Evolutionary conservation across 1,140 invertebrate species (phyloP).

Genomic region (Drosophila kanapiae): DNA sequence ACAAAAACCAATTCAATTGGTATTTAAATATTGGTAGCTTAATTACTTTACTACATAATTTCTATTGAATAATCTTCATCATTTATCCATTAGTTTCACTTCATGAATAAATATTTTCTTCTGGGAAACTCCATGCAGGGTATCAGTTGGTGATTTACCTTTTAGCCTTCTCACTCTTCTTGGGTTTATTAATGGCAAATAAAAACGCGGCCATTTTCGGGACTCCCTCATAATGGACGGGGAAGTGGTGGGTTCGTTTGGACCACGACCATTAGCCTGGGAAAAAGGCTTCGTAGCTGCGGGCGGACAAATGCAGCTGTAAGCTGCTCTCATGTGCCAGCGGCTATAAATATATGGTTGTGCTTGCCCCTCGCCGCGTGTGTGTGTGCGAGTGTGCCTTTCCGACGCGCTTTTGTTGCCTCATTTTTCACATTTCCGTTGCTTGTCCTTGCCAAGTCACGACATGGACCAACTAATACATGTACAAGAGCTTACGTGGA

Average conservation of each 20-base stretch:
- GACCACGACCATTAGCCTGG: slow-evolving; percentile 43
- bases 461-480: slow-evolving; percentile 34
- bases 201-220: slow-evolving; percentile 39
- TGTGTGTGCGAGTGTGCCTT: slow-evolving; percentile 23
- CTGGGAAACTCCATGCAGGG: background rate
- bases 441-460: slow-evolving; percentile 54
- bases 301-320: slow-evolving; percentile 43
- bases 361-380: background rate
- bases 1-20: no score
- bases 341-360: slow-evolving; percentile 34
- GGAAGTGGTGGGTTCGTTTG: slow-evolving; percentile 1
- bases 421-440: slow-evolving; percentile 72
- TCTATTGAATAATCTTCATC: background rate
- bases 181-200: slow-evolving; percentile 45
- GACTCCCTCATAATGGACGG: slow-evolving; percentile 1
- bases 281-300: slow-evolving; percentile 34
- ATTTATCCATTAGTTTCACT: background rate
- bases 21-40: no score
- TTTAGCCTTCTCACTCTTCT: background rate
- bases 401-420: slow-evolving; percentile 55
- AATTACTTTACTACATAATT: no score
- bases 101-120: background rate
- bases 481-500: slow-evolving; percentile 38
- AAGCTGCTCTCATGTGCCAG: slow-evolving; percentile 45
- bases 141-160: slow-evolving; percentile 1